Evolutionary conservation across 2,888 invertebrate species (phyloP).

Genomic region (Acronicta psi): DNA sequence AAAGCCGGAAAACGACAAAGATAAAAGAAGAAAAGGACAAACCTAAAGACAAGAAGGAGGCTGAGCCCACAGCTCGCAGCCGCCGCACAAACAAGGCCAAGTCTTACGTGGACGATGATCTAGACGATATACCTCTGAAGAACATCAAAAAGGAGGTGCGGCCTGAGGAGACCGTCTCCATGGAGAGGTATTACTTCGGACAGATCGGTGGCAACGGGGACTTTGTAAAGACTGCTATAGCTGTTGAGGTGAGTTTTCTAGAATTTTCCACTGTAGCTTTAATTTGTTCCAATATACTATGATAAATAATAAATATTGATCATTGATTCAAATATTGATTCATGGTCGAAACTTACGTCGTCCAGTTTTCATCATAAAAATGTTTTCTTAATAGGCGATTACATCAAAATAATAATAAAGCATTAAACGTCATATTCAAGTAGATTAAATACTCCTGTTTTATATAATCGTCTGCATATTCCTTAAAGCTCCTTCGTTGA

Average conservation of each 20-base stretch:
- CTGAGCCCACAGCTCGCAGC: slow-evolving; percentile 46
- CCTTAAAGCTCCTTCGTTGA: too few relatives aligned
- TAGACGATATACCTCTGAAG: slow-evolving; percentile 81
- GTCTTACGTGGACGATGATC: slow-evolving; percentile 77
- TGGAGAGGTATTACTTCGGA: slow-evolving; percentile 91
- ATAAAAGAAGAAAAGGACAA: slow-evolving; percentile 79
- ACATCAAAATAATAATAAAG: too few relatives aligned
- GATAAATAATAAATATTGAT: too few relatives aligned
- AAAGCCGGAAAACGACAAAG: slow-evolving; percentile 73
- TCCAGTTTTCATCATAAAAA: too few relatives aligned
- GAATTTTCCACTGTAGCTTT: too few relatives aligned
- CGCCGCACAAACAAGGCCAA: slow-evolving; percentile 71
- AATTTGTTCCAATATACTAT: too few relatives aligned
- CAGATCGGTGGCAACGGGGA: slow-evolving; percentile 75
- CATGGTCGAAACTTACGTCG: too few relatives aligned
- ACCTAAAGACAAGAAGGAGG: slow-evolving; percentile 57
- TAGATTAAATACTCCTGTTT: too few relatives aligned
- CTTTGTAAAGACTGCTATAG: slow-evolving; percentile 67
- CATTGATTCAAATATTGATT: too few relatives aligned
- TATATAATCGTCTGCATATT: too few relatives aligned
- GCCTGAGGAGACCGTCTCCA: slow-evolving; percentile 85
- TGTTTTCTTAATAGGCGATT: too few relatives aligned
- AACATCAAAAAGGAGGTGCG: slow-evolving; percentile 80
- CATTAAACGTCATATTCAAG: too few relatives aligned
- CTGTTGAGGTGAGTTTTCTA: slow-evolving; percentile 74